Conservation (phyloP, 2,888 invertebrate species). For the Phoenoteleia sp. region DNA sequence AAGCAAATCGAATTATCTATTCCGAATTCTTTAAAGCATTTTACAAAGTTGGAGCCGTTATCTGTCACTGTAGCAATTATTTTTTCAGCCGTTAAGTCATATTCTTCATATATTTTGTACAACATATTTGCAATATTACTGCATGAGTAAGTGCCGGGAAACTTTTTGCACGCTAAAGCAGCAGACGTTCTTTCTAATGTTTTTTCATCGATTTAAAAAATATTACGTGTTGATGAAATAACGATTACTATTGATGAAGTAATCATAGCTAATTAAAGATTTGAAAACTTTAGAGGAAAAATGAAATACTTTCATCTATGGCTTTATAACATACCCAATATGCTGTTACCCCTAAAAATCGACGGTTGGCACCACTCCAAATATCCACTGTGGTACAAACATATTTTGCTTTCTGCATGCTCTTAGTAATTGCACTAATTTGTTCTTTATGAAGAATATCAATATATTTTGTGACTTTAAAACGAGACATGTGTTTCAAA, state of each 20-base stretch:
- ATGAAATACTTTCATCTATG: no score
- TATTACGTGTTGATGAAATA: no score
- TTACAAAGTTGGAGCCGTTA: conserved; percentile 66
- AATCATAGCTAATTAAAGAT: no score
- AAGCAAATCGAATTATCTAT: neutral
- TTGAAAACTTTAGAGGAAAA: no score
- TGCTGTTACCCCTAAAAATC: conserved; percentile 36
- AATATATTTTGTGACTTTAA: neutral
- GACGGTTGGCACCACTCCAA: conserved; percentile 4
- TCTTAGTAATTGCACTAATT: neutral
- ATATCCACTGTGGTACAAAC: conserved; percentile 25
- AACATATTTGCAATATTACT: conserved; percentile 51
- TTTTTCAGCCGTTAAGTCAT: conserved; percentile 18
- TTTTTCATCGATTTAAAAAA: conserved; percentile 45
- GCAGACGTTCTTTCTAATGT: conserved; percentile 49
- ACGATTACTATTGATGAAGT: no score
- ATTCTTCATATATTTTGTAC: conserved; percentile 46
- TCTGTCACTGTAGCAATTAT: conserved; percentile 65
- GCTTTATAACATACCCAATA: conserved; percentile 47
- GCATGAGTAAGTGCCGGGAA: conserved; percentile 60
- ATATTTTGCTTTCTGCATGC: conserved; percentile 1
- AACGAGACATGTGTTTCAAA: neutral
- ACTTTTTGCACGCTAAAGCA: conserved; percentile 64
- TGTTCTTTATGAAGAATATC: neutral
- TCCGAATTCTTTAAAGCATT: conserved; percentile 37